These are phyloP conservation scores for Sebastes kiyomatsui DNA, from an alignment of 2,797 vertebrate species.

Conservation along the genomic window DNA sequence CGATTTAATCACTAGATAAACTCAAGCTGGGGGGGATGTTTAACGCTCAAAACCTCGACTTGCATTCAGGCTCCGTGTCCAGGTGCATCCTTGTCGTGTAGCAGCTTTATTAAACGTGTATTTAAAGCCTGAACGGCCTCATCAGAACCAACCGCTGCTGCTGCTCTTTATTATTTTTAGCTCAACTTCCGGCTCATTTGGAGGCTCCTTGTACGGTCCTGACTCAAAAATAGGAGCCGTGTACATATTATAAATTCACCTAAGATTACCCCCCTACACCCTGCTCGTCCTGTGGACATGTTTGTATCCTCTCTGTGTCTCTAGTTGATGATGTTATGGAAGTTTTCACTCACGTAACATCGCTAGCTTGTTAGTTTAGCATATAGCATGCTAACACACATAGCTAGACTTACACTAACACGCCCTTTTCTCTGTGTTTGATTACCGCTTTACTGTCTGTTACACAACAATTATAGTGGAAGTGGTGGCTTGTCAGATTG, in stretches of 20 bases:
- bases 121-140: constrained; percentile 44
- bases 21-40: not conserved
- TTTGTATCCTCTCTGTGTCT: not conserved
- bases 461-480: not conserved
- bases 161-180: constrained; percentile 82
- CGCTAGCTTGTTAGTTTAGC: constrained; percentile 62
- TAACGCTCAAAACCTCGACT: rapidly evolving
- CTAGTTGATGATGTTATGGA: constrained; percentile 33
- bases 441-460: not conserved
- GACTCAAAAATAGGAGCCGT: constrained; percentile 75
- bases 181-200: constrained; percentile 82
- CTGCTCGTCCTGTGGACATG: not conserved
- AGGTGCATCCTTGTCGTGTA: not conserved
- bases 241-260: constrained; percentile 41
- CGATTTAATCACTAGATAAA: not conserved
- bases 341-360: constrained; percentile 56
- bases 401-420: constrained; percentile 51
- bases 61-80: rapidly evolving
- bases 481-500: not conserved
- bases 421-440: constrained; percentile 62
- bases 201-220: constrained; percentile 84
- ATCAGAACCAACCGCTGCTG: constrained; percentile 7
- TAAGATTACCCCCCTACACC: not conserved
- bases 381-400: constrained; percentile 54
- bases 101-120: not conserved